A percentile compares a stretch with the other conserved stretches of the same genome.
These are phyloP conservation scores for Hemibagrus wyckioides DNA, from an alignment of 2,113 vertebrate genomes.

Conservation along the genomic window DNA sequence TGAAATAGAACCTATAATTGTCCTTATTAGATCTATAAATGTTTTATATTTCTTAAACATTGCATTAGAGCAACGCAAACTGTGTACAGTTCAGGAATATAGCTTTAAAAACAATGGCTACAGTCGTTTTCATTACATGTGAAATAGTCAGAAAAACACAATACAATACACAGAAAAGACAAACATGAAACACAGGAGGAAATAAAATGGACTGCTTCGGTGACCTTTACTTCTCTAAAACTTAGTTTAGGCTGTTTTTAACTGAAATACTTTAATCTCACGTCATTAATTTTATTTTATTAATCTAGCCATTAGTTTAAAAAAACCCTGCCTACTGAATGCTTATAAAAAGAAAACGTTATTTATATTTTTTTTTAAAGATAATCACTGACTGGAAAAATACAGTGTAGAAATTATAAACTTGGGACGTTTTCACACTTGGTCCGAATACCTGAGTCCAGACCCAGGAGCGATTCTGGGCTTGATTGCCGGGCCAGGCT, in stretches of 20 bases:
- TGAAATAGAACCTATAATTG: background rate
- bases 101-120: background rate
- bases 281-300: background rate
- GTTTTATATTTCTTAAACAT: background rate
- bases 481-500: background rate
- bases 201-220: background rate
- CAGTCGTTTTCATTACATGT: background rate
- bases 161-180: conserved; percentile 5
- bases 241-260: background rate
- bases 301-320: background rate
- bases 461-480: background rate
- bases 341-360: conserved; percentile 8
- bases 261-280: background rate
- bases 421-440: conserved; percentile 67
- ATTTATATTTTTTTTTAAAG: conserved; percentile 9
- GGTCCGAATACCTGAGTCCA: conserved; percentile 2
- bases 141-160: background rate
- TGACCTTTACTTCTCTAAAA: background rate
- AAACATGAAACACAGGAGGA: conserved; percentile 8
- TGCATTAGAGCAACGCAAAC: background rate
- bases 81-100: background rate
- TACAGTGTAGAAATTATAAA: conserved; percentile 64
- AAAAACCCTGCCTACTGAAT: conserved; percentile 26
- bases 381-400: conserved; percentile 60
- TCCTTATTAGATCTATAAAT: background rate